A percentile compares a stretch with the other conserved stretches of the same genome.
Evolutionary conservation across 2,888 invertebrate genomes (phyloP).

Genomic region (Ophion obscuratus): DNA sequence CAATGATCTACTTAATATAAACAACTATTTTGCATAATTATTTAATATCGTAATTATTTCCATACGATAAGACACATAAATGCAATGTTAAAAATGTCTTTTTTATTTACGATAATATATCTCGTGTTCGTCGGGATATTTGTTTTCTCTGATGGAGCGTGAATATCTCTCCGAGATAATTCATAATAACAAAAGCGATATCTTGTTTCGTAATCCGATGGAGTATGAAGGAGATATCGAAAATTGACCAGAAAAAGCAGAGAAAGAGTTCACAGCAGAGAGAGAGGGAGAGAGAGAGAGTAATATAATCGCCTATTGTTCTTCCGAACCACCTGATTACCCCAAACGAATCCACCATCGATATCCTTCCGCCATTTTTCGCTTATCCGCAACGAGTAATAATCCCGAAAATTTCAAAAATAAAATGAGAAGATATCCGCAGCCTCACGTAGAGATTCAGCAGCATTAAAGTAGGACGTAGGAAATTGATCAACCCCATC

Average conservation of each 20-base stretch:
- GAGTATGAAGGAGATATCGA: conserved; percentile 30
- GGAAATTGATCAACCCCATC: conserved; percentile 35
- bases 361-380: conserved; percentile 50
- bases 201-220: conserved; percentile 46
- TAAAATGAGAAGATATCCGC: conserved; percentile 1
- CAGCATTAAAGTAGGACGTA: conserved; percentile 49
- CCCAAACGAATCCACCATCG: conserved; percentile 2
- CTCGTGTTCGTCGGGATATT: conserved; percentile 36
- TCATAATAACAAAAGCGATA: conserved; percentile 20
- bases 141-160: conserved; percentile 21
- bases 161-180: conserved; percentile 44
- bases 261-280: conserved; percentile 31
- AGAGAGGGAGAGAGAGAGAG: conserved; percentile 13
- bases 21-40: not conserved
- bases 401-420: conserved; percentile 12
- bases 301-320: conserved; percentile 42
- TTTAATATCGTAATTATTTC: not conserved
- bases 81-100: conserved; percentile 36
- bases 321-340: conserved; percentile 9
- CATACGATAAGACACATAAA: not conserved
- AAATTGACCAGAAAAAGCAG: conserved; percentile 14
- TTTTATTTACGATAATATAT: conserved; percentile 5
- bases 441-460: conserved; percentile 55
- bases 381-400: conserved; percentile 59
- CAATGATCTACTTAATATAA: not conserved